Percentiles rank a stretch among this genome's conserved stretches.
phyloP scores from a whole-genome alignment of 2,888 invertebrate species.

The Nemoura dubitans region DNA sequence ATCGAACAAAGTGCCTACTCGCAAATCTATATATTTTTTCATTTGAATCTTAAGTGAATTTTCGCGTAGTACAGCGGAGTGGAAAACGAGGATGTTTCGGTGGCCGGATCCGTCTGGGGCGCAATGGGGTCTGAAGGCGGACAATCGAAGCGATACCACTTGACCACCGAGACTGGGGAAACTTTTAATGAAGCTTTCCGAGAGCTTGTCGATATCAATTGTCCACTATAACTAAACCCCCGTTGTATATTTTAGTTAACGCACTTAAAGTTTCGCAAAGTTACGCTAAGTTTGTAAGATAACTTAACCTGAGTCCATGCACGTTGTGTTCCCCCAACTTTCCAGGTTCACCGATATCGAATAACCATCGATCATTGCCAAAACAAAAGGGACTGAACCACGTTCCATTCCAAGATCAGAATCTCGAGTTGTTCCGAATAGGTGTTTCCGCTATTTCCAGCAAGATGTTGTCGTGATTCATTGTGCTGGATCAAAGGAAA shows the following conservation, averaged over 20 bases:
- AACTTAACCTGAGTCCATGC: neutral
- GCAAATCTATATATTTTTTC: no score
- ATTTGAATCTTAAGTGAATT: no score
- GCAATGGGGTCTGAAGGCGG: no score
- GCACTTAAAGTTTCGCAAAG: neutral
- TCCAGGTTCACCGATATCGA: neutral
- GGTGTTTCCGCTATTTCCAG: no score
- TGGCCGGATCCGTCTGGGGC: no score
- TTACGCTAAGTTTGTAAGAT: neutral
- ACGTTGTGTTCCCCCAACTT: neutral
- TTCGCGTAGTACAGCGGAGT: no score
- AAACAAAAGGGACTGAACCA: neutral
- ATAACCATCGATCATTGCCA: neutral
- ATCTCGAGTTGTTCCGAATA: no score
- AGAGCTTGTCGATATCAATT: neutral
- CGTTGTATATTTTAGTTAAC: neutral
- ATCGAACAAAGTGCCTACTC: no score
- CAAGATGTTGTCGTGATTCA: no score
- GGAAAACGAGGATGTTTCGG: no score
- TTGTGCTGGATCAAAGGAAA: no score
- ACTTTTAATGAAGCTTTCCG: neutral
- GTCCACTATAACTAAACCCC: neutral
- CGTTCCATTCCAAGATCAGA: no score
- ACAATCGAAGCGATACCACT: neutral
- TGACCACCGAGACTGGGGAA: neutral